Evolutionary conservation across 2,113 vertebrate species (phyloP).

Genomic region (Nycticebus coucang): DNA sequence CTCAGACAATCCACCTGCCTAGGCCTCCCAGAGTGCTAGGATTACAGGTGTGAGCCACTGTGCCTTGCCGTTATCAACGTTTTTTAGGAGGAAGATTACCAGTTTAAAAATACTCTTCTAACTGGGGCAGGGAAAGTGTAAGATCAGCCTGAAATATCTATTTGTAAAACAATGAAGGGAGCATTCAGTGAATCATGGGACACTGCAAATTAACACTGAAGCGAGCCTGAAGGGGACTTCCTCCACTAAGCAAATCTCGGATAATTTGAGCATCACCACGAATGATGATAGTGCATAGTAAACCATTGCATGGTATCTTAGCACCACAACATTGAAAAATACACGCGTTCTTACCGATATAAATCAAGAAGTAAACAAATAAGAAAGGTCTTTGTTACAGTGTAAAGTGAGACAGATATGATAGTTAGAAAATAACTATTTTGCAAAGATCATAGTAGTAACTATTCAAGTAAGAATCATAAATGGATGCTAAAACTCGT

Average conservation of each 20-base stretch:
- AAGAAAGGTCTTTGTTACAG: background rate
- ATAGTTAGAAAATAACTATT: background rate
- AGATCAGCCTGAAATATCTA: background rate
- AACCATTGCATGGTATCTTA: background rate
- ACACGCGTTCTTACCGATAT: background rate
- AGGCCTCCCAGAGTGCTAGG: too few species aligned
- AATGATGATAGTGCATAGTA: background rate
- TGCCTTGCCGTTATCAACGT: background rate
- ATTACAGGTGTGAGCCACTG: too few species aligned
- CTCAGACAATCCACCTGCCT: too few species aligned
- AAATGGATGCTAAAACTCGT: background rate
- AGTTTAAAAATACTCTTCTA: background rate
- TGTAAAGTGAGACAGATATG: background rate
- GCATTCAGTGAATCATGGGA: background rate
- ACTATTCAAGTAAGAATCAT: background rate
- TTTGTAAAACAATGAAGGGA: background rate
- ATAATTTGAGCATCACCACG: background rate
- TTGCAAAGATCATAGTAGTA: background rate
- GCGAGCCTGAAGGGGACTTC: background rate
- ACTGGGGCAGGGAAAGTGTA: background rate
- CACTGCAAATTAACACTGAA: background rate
- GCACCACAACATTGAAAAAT: background rate
- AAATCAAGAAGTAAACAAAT: background rate
- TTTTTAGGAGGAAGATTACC: background rate
- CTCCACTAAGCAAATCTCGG: background rate